Evolutionary conservation across 1,140 invertebrate genomes (phyloP).

Genomic region (Heliconius hermathena): DNA sequence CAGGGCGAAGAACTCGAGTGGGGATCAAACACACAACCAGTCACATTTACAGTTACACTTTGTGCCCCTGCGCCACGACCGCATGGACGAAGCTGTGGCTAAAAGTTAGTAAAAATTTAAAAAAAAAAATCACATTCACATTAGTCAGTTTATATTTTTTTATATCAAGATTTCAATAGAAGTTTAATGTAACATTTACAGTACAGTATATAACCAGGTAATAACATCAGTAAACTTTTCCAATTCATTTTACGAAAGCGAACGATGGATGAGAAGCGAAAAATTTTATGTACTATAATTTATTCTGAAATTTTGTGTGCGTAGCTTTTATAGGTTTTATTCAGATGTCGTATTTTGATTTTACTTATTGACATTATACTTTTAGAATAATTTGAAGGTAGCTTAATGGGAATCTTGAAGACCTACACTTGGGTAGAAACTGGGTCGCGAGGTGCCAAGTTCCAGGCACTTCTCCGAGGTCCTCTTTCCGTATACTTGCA

Average conservation of each 20-base stretch:
- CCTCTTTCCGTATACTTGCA: too few relatives aligned
- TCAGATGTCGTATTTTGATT: background rate
- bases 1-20: too few relatives aligned
- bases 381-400: too few relatives aligned
- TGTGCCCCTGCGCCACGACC: too few relatives aligned
- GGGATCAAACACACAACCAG: too few relatives aligned
- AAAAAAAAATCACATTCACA: background rate
- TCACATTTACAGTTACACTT: too few relatives aligned
- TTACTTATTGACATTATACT: background rate
- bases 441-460: too few relatives aligned
- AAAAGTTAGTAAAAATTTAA: background rate
- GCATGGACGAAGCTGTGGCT: too few relatives aligned
- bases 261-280: conserved; percentile 12
- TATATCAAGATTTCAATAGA: background rate
- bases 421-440: too few relatives aligned
- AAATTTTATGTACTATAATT: conserved; percentile 14
- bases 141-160: background rate
- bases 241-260: conserved; percentile 19
- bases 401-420: too few relatives aligned
- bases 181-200: background rate
- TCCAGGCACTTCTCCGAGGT: too few relatives aligned
- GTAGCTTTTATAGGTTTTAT: background rate
- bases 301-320: background rate
- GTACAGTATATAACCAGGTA: conserved; percentile 9
- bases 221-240: conserved; percentile 19